These are phyloP conservation scores for Cetonia aurata DNA, from an alignment of 2,888 invertebrate species.

Conservation along the genomic window DNA sequence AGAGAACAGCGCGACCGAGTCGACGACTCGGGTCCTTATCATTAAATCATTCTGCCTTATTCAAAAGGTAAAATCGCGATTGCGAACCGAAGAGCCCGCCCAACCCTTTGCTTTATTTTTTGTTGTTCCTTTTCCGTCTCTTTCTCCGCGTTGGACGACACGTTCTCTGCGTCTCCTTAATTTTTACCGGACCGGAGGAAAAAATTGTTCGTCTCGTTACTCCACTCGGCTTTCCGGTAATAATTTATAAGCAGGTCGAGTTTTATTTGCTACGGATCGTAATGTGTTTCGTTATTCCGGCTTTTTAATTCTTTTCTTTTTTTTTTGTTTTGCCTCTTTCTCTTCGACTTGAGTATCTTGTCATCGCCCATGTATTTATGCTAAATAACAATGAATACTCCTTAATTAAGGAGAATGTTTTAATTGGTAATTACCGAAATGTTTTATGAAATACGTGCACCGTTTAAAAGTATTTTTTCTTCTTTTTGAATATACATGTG, in stretches of 20 bases:
- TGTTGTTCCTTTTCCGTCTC: background rate
- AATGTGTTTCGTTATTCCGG: slow-evolving; percentile 17
- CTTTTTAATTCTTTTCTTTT: slow-evolving; percentile 20
- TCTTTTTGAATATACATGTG: too few species aligned
- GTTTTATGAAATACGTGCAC: too few species aligned
- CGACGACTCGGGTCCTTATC: slow-evolving; percentile 57
- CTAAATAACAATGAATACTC: slow-evolving; percentile 20
- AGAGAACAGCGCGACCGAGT: slow-evolving; percentile 52
- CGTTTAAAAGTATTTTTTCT: too few species aligned
- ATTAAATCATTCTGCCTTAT: slow-evolving; percentile 62
- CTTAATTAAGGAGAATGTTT: slow-evolving; percentile 6
- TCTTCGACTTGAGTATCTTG: background rate
- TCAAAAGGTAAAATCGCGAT: slow-evolving; percentile 50
- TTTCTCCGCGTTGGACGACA: background rate
- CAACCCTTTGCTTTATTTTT: background rate
- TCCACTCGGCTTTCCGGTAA: slow-evolving; percentile 19
- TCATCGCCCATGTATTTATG: background rate
- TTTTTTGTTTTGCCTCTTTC: background rate
- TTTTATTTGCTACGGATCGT: slow-evolving; percentile 30
- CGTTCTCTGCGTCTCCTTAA: slow-evolving; percentile 13
- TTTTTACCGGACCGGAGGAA: slow-evolving; percentile 32
- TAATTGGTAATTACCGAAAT: too few species aligned
- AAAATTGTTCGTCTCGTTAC: slow-evolving; percentile 29
- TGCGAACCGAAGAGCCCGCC: slow-evolving; percentile 39
- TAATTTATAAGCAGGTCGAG: slow-evolving; percentile 28